Evolutionary conservation across 2,113 vertebrate species (phyloP), one percentile per base, ranked within the genome.

Genomic region (Zosterops borbonicus): DNA sequence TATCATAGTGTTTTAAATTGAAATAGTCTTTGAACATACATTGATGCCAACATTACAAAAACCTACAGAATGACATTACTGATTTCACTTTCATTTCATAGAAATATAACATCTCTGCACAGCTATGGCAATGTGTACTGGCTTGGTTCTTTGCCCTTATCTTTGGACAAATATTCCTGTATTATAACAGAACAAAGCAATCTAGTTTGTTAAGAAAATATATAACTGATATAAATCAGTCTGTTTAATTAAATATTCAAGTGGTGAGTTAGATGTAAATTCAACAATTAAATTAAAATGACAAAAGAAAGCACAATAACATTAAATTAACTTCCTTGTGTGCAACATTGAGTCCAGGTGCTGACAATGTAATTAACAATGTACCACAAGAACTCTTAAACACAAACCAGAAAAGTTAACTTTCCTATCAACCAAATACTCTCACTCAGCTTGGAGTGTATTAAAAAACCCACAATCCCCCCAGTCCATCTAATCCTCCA

Each of bases 401-500:
- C 52, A 47, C 10, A 80, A 82, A 68, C 11, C 15, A 64, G 35
- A 75, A 68, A 35, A 16, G 12, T 8, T 58, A 46, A 44, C 13
- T 58, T 52, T 39, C n/a, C 29, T 46, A 55, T 56, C 53, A 67
- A 68, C 4, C 33, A 70, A 58, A 11, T 6, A 35, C 29, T 85
- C 15, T 42, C n/a, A 68, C 11, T 49, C 63, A 56, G 25, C 11
- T 31, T 53, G 41, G 13, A 37, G 5, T 9, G 6, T 24, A 29
- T 13, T 62, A 59, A 55, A 87, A 70, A 24, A 9, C 0, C 2
- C 35, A 6, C 9, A 55, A 6, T 24, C 0, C 0, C 5, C 4
- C 6, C 14, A 29, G 2, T 19, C 4, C 25, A 21, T 59, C 63
- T 37, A 69, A 25, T 27, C 11, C 35, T 53, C 6, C 22, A 67